These are phyloP conservation scores for Galerucella pusilla DNA, from an alignment of 2,888 invertebrate species.

Conservation along the genomic window DNA sequence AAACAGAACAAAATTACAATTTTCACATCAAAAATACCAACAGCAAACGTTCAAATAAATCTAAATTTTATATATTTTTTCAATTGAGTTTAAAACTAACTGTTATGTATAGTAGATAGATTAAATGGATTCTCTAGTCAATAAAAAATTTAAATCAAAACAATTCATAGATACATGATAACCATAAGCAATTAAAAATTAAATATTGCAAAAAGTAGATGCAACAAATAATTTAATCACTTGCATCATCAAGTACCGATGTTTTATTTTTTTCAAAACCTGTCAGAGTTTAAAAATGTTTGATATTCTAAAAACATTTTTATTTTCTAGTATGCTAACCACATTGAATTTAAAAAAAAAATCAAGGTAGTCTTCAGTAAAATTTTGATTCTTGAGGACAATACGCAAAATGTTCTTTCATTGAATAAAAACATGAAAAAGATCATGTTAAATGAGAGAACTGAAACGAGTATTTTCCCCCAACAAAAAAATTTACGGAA, in stretches of 20 bases:
- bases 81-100: neutral
- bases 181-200: constrained; percentile 26
- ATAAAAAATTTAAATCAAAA: constrained; percentile 18
- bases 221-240: constrained; percentile 24
- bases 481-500: constrained; percentile 7
- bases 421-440: constrained; percentile 21
- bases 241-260: constrained; percentile 23
- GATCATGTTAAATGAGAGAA: constrained; percentile 26
- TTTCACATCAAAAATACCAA: constrained; percentile 17
- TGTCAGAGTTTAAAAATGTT: too few relatives aligned
- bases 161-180: constrained; percentile 22
- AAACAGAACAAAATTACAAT: constrained; percentile 13
- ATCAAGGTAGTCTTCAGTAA: neutral
- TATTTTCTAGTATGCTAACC: neutral
- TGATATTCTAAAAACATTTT: neutral
- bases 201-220: constrained; percentile 37
- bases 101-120: too few relatives aligned
- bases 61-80: neutral
- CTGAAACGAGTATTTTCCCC: neutral
- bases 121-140: constrained; percentile 21
- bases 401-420: constrained; percentile 19
- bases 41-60: constrained; percentile 16
- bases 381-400: constrained; percentile 13
- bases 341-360: neutral
- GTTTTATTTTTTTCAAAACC: constrained; percentile 15